Base-by-base conservation (phyloP, 2,888 invertebrate species). In the Dendrolimus houi region DNA sequence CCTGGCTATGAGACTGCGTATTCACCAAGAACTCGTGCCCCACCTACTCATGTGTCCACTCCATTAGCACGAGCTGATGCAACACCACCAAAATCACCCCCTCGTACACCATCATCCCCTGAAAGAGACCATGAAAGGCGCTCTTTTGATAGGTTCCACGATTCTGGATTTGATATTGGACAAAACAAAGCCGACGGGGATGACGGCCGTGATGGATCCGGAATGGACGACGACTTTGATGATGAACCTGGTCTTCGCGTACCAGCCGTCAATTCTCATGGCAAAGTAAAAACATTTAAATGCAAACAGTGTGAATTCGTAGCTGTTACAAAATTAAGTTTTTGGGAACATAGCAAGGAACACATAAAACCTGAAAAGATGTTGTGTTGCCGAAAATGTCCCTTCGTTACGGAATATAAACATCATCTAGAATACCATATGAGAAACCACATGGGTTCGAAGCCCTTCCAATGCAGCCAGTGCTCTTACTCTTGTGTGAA, bases 391-490 rank as follows among this genome's bases (percentile, higher is more conserved):
- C 95, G 96, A 7, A 94, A 96, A 72, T 99, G 99, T 76, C 96
- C 97, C 0, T 99, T 99, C 75, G 98, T 99, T 6, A 99, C 99
- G 0, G 99, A 99, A 79, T 97, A 98, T 91, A 99, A 99, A 75
- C 99, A 99, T 79, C 99, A 99, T 70, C 87, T 99, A 60, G 99
- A 99, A 79, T 99, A 99, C 74, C 99, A 99, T 80, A 92, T 98
- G 79, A 92, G 97, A 54, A 99, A 99, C 79, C 99, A 99, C 83
- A 93, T 95, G 70, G 98, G 98, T 52, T 95, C 96, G 0, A 99
- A 99, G 78, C 99, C 99, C 1, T 99, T 96, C 91, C 96, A 96
- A 79, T 99, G 99, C 83, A 93, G 93, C 62, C 94, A 97, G 75
- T 99, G 99, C 80, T 92, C 93, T 14, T 98, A 98, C 74, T 93